Conservation (phyloP, 2,113 vertebrate species). For the Hippocampus zosterae region DNA sequence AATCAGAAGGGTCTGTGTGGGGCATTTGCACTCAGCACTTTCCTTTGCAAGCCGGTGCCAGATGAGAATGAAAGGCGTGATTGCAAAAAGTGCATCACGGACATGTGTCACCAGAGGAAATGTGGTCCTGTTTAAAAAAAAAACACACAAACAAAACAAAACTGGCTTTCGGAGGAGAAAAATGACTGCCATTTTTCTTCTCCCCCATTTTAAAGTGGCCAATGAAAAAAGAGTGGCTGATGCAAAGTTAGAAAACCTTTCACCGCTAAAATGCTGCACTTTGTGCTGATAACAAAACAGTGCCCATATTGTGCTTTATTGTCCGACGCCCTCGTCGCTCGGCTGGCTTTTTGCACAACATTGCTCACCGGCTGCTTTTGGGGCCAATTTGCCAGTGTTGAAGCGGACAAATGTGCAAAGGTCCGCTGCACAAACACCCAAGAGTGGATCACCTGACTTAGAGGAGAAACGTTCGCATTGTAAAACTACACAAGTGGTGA, state of each 20-base stretch:
- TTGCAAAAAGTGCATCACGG: constrained; percentile 13
- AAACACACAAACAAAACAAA: background rate
- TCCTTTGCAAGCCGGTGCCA: constrained; percentile 19
- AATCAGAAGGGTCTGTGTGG: constrained; percentile 35
- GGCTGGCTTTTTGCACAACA: background rate
- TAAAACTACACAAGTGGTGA: background rate
- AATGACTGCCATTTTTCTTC: background rate
- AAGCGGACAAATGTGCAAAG: constrained; percentile 2
- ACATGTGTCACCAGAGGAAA: constrained; percentile 11
- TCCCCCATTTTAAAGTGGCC: background rate
- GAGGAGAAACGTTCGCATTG: constrained; percentile 3
- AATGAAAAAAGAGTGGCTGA: background rate
- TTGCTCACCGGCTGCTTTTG: constrained; percentile 1
- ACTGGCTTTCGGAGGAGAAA: background rate
- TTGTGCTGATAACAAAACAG: constrained; percentile 2
- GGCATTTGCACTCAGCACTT: constrained; percentile 25
- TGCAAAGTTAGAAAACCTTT: background rate
- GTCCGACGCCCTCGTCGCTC: background rate
- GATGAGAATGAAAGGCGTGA: constrained; percentile 29
- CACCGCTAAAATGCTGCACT: constrained; percentile 9
- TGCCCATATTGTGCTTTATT: background rate
- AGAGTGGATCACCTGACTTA: background rate
- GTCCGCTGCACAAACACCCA: background rate
- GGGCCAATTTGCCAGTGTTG: constrained; percentile 5
- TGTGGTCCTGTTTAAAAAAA: constrained; percentile 2